phyloP scores from a whole-genome alignment of 2,888 invertebrate genomes.

The Drosophila tripunctata region DNA sequence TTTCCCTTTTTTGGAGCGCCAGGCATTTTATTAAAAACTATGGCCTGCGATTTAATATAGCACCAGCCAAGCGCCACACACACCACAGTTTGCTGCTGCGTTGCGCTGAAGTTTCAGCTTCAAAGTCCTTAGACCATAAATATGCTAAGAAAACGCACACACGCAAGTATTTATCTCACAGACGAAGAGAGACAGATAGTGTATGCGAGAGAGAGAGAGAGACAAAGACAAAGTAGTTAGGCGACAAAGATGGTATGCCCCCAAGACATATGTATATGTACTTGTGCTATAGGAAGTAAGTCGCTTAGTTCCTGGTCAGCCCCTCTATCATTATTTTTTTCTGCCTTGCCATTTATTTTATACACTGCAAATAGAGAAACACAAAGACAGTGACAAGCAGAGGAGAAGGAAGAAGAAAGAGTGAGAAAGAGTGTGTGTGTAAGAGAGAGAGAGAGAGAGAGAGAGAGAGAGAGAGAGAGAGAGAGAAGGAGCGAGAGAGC shows the following conservation, averaged over 20 bases:
- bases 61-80: slow-evolving; percentile 20
- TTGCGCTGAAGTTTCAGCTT: slow-evolving; percentile 44
- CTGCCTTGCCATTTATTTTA: slow-evolving; percentile 20
- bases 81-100: slow-evolving; percentile 9
- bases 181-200: slow-evolving; percentile 4
- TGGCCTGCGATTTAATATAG: slow-evolving; percentile 73
- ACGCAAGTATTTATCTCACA: slow-evolving; percentile 41
- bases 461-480: background rate
- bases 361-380: slow-evolving; percentile 29
- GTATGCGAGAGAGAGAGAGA: slow-evolving; percentile 10
- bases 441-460: background rate
- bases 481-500: too few relatives aligned
- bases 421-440: too few relatives aligned
- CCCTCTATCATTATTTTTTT: slow-evolving; percentile 17
- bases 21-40: slow-evolving; percentile 79
- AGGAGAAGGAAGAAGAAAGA: background rate
- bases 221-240: slow-evolving; percentile 55
- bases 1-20: slow-evolving; percentile 26
- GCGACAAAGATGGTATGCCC: slow-evolving; percentile 37
- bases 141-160: slow-evolving; percentile 48
- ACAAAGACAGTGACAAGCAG: background rate
- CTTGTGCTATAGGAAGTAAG: too few relatives aligned
- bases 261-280: too few relatives aligned
- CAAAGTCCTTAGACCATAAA: slow-evolving; percentile 64
- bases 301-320: slow-evolving; percentile 29